phyloP scores from a whole-genome alignment of 2,888 invertebrate species.

The Phrixothrix hirtus region DNA sequence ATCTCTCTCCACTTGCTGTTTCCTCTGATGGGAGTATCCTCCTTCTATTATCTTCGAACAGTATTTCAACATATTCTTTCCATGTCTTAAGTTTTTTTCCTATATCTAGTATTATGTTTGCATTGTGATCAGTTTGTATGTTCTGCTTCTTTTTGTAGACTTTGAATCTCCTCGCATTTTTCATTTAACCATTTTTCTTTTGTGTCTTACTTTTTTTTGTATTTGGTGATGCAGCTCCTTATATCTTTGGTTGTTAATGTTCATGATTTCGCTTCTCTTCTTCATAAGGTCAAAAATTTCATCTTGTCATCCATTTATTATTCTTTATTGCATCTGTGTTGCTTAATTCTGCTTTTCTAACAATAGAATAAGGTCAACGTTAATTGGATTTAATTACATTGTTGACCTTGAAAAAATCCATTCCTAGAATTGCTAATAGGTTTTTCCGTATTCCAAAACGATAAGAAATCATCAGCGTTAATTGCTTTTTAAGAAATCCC shows the following conservation, averaged over 20 bases:
- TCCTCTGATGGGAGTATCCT: not conserved
- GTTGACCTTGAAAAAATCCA: no score
- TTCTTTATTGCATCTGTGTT: not conserved
- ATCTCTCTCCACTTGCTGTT: no score
- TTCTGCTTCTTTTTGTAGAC: not conserved
- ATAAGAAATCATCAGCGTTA: no score
- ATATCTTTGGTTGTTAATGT: no score
- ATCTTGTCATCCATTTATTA: not conserved
- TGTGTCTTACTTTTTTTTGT: not conserved
- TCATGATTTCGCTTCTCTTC: not conserved
- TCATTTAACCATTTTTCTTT: not conserved
- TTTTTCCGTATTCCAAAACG: no score
- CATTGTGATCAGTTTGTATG: not conserved
- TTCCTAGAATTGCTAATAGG: no score
- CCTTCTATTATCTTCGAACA: not conserved
- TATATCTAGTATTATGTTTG: not conserved
- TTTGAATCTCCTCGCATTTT: not conserved
- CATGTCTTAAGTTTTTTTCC: not conserved
- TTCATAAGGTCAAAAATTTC: not conserved
- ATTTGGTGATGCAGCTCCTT: no score
- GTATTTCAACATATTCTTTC: not conserved
- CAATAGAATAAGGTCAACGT: no score
- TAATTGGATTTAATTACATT: no score
- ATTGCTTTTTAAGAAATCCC: no score
- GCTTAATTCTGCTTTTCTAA: not conserved